Evolutionary conservation across 2,888 invertebrate species (phyloP), one percentile per base, ranked within the genome.

Genomic region (Dynastes maya): DNA sequence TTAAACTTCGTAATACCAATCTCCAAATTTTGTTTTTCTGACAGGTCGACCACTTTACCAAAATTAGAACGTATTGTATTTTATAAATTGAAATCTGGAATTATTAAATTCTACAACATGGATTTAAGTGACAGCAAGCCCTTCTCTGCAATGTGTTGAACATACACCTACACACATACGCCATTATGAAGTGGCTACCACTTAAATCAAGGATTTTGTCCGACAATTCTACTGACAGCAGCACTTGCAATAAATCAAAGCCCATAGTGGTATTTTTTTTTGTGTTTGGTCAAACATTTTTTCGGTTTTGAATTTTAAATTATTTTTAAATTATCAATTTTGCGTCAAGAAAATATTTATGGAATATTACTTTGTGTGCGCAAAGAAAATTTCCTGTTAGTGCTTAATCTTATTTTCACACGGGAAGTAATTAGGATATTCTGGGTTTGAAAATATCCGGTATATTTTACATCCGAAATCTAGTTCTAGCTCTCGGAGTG

Each of bases 31-130:
- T 29, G 61, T 55, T 61, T 61, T 61, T 61, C 61, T 61, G 61
- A 61, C 61, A 61, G 61, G 61, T 45, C 55, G 55, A 1, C 55
- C 55, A 55, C 55, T 55, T 55, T 55, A 45, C 61, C 22, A 29
- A 71, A 71, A 71, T 71, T 71, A 58, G 71, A 37, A 51, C 55
- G 71, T 40, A 51, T 71, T 71, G 71, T 71, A 71, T 71, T 71
- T 71, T 71, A 58, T 58, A 51, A 71, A 71, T 71, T 71, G 55
- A 71, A 71, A 71, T 55, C 37, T 16, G 71, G 58, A 22, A 71
- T 71, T 71, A 71, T 71, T 32, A 71, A 71, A 71, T 71, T 58
- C 13, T 40, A 49, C 71, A 40, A 58, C 51, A 40, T 71, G 55
- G 71, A 58, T 70, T 70, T 70, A 70, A 70, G 70, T 70, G 70